Percentiles rank a stretch among this genome's conserved stretches.
phyloP scores from a whole-genome alignment of 2,797 vertebrate species.

The Bufotes viridis region DNA sequence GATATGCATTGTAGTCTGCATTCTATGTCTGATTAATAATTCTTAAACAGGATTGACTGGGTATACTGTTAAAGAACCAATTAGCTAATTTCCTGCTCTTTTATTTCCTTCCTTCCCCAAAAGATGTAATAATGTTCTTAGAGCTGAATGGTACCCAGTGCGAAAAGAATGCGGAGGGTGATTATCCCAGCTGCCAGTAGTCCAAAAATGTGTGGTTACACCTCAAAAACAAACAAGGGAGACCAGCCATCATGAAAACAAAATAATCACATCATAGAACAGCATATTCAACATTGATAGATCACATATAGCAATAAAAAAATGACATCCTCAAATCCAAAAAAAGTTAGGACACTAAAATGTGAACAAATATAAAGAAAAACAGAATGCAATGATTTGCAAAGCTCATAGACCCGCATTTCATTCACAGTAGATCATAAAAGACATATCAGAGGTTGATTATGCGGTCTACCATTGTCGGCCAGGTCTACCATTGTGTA shows the following conservation, averaged over 20 bases:
- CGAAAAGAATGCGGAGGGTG: conserved; percentile 54
- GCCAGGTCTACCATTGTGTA: too few species aligned
- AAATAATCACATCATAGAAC: conserved; percentile 37
- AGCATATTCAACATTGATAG: background rate
- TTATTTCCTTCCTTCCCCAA: conserved; percentile 59
- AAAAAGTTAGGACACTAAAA: too few species aligned
- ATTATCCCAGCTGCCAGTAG: conserved; percentile 37
- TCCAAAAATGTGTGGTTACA: conserved; percentile 54
- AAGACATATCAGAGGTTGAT: too few species aligned
- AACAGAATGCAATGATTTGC: too few species aligned
- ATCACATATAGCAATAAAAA: background rate
- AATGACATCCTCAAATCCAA: background rate
- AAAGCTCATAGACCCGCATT: too few species aligned
- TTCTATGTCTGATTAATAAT: conserved; percentile 60
- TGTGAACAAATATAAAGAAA: too few species aligned
- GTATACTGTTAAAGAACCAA: conserved; percentile 56
- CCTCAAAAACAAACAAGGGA: conserved; percentile 61
- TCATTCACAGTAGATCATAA: too few species aligned
- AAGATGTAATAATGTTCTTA: conserved; percentile 55
- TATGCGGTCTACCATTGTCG: too few species aligned
- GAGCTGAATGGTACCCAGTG: conserved; percentile 57
- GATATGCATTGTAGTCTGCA: conserved; percentile 61
- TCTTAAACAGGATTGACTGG: conserved; percentile 50
- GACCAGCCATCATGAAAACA: conserved; percentile 42
- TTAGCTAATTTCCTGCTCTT: conserved; percentile 62